Evolutionary conservation across 2,797 vertebrate species (phyloP).

Genomic region (Varecia variegata): DNA sequence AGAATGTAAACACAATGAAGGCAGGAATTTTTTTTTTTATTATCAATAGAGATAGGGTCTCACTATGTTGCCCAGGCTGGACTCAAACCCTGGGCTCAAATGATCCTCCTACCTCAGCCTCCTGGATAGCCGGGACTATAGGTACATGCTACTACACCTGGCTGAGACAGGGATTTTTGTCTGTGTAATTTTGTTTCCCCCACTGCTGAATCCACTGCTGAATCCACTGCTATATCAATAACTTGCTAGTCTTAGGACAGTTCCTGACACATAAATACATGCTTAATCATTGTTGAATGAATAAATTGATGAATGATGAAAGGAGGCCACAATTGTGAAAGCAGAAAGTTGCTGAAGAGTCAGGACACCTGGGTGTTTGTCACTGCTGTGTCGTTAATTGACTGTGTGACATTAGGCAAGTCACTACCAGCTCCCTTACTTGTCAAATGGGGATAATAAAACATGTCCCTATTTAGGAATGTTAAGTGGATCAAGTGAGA

Average conservation of each 20-base stretch:
- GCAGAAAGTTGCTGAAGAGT: background rate
- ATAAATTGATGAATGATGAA: background rate
- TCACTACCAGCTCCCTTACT: background rate
- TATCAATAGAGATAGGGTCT: background rate
- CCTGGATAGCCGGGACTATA: background rate
- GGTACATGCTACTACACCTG: background rate
- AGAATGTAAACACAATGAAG: background rate
- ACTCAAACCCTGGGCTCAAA: background rate
- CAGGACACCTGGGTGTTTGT: background rate
- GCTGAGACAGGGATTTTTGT: background rate
- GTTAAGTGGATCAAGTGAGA: background rate
- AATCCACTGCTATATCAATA: background rate
- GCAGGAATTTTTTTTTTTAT: background rate
- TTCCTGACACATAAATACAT: background rate
- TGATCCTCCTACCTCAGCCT: background rate
- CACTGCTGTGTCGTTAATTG: background rate
- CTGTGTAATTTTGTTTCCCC: background rate
- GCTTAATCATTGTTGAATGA: background rate
- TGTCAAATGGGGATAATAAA: background rate
- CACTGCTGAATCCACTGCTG: background rate
- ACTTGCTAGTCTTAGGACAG: background rate
- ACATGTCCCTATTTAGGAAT: background rate
- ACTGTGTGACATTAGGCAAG: background rate
- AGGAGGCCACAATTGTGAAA: background rate
- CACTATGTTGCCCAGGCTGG: background rate